Evolutionary conservation across 2,797 vertebrate species (phyloP), one percentile per base, ranked within the genome.

Genomic region (Sebastes itinus): DNA sequence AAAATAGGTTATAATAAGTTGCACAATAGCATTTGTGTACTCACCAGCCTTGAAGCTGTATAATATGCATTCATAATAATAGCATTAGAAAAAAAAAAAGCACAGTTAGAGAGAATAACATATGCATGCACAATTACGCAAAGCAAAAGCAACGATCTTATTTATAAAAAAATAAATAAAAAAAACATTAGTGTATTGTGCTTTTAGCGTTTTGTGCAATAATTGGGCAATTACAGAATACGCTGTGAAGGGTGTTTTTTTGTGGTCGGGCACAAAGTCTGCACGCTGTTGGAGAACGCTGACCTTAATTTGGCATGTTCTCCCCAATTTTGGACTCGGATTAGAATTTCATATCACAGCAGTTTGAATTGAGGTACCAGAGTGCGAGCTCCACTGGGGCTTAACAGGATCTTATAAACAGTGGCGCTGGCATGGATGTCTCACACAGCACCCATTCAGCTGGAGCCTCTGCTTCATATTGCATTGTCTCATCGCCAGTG

Each of bases 291-390:
- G 2, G 52, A 86, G 60, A 86, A 82, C 56, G 60, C 86, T 88
- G 83, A 85, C 77, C 77, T 79, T 81, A 83, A 88, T 88, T 87
- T 71, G 65, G 71, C 60, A 63, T 73, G 61, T 90, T 88, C 62
- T 80, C 28, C 72, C 69, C 56, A 78, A 73, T 86, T 88, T 86
- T 72, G 61, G 61, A 35, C 11, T 11, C 28, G 46, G 80, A 90
- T 87, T 80, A 86, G 72, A 88, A 90, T 90, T 88, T 87, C 84
- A 89, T 87, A 87, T 88, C 86, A 71, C 87, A 89, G 79, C 78
- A 88, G 61, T 92, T 90, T 85, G 76, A 84, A 84, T 83, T 63
- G 78, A 87, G 69, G 78, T 78, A 81, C 13, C 75, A 56, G 70
- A 81, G 81, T 86, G 80, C 7, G 12, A 80, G 81, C 67, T 86